Conservation (phyloP, 2,888 invertebrate species). For the Ophion obscuratus region DNA sequence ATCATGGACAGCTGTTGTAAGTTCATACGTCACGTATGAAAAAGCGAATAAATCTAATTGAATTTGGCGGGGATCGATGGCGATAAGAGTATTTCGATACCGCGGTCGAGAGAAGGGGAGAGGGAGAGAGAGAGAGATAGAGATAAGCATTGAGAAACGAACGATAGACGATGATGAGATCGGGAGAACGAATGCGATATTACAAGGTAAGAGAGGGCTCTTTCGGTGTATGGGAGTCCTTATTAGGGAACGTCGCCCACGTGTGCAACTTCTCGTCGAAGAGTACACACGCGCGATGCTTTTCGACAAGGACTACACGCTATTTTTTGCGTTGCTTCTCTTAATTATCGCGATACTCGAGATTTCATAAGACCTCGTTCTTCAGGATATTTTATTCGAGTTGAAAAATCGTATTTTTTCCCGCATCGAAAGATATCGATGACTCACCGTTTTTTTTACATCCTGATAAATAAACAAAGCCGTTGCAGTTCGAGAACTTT, state of each 20-base stretch:
- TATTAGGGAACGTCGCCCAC: slow-evolving; percentile 80
- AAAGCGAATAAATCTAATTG: neutral
- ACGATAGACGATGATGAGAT: slow-evolving; percentile 42
- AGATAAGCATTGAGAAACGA: slow-evolving; percentile 38
- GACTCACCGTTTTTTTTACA: neutral
- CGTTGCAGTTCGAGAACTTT: slow-evolving; percentile 12
- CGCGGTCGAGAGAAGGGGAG: neutral
- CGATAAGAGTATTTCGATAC: slow-evolving; percentile 3
- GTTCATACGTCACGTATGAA: neutral
- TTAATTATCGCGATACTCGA: slow-evolving; percentile 39
- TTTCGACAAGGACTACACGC: slow-evolving; percentile 59
- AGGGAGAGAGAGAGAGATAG: neutral
- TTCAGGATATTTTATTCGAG: neutral
- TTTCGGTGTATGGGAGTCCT: slow-evolving; percentile 71
- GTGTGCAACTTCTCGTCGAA: slow-evolving; percentile 59
- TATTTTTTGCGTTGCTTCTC: slow-evolving; percentile 18
- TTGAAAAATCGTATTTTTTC: neutral
- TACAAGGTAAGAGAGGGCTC: slow-evolving; percentile 69
- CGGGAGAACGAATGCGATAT: slow-evolving; percentile 57
- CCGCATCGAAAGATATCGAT: neutral
- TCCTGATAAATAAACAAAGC: slow-evolving; percentile 8
- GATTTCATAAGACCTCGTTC: slow-evolving; percentile 46
- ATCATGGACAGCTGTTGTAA: neutral
- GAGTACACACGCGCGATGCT: slow-evolving; percentile 35
- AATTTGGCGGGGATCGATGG: neutral